phyloP scores from a whole-genome alignment of 2,797 vertebrate species.

The Pygocentrus nattereri region DNA sequence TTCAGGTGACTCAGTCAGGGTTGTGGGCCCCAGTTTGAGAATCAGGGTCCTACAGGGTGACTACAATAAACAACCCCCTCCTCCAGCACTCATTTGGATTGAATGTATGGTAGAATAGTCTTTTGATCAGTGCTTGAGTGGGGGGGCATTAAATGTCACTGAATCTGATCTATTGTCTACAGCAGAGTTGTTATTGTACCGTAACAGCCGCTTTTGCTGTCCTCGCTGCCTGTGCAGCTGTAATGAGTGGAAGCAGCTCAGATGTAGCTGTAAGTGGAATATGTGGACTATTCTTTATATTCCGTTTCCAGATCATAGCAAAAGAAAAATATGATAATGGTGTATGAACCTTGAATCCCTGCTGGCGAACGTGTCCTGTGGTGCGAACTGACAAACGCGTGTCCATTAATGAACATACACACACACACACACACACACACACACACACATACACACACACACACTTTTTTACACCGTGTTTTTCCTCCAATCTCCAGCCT shows the following conservation, averaged over 20 bases:
- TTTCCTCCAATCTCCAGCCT: constrained; percentile 37
- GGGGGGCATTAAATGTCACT: not conserved
- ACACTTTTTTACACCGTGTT: constrained; percentile 16
- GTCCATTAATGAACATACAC: constrained; percentile 1
- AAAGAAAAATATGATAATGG: constrained; percentile 40
- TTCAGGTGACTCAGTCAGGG: not conserved
- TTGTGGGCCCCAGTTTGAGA: not conserved
- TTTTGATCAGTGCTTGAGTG: not conserved
- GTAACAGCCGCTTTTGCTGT: not conserved
- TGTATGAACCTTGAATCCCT: constrained; percentile 32
- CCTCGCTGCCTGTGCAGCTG: not conserved
- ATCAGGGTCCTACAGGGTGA: not conserved
- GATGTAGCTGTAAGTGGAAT: not conserved
- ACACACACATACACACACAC: constrained; percentile 20
- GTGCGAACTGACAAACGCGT: constrained; percentile 12
- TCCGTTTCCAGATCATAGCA: constrained; percentile 2
- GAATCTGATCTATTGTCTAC: not conserved
- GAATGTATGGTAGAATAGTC: not conserved
- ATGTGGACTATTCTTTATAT: not conserved
- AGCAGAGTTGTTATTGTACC: not conserved
- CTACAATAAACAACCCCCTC: not conserved
- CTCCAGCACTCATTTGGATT: not conserved
- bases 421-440: not conserved
- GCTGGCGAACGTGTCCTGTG: constrained; percentile 8
- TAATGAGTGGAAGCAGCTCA: not conserved